Conservation (phyloP, 1,140 invertebrate species). For the Drosophila repletoides region DNA sequence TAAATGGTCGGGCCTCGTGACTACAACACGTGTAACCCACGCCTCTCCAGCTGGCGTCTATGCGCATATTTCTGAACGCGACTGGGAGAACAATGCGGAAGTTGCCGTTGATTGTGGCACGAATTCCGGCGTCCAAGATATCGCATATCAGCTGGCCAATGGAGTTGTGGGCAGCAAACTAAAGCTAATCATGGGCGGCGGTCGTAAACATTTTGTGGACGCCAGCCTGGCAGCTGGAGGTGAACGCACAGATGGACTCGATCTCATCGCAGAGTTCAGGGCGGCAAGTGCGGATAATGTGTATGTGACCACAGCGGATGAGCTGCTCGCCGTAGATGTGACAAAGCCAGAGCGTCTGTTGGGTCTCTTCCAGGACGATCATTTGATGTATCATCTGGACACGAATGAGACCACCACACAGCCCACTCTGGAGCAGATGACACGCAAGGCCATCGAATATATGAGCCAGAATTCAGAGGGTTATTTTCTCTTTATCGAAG, state of each 20-base stretch:
- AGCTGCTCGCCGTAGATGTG: slow-evolving; percentile 80
- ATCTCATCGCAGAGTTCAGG: slow-evolving; percentile 88
- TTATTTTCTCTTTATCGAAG: slow-evolving; percentile 85
- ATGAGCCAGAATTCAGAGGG: slow-evolving; percentile 87
- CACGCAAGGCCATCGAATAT: slow-evolving; percentile 89
- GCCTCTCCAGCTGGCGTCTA: slow-evolving; percentile 89
- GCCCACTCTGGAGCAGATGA: slow-evolving; percentile 91
- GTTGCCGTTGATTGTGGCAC: slow-evolving; percentile 79
- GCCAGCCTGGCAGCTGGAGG: slow-evolving; percentile 42
- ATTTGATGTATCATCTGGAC: slow-evolving; percentile 84
- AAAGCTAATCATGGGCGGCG: slow-evolving; percentile 89
- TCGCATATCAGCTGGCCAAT: slow-evolving; percentile 89
- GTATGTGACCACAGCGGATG: slow-evolving; percentile 86
- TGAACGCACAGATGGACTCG: slow-evolving; percentile 86
- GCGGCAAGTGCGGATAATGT: slow-evolving; percentile 64
- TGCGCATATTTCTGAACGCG: slow-evolving; percentile 87
- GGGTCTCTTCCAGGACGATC: slow-evolving; percentile 83
- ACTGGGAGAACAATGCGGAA: slow-evolving; percentile 89
- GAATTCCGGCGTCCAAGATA: slow-evolving; percentile 85
- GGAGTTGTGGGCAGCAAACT: slow-evolving; percentile 85
- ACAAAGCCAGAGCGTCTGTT: slow-evolving; percentile 80
- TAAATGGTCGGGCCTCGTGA: slow-evolving; percentile 90
- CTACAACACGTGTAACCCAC: slow-evolving; percentile 91
- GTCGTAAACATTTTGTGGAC: slow-evolving; percentile 87
- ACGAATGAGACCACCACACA: slow-evolving; percentile 82